Evolutionary conservation across 2,113 vertebrate species (phyloP).

Genomic region (Equus quagga): DNA sequence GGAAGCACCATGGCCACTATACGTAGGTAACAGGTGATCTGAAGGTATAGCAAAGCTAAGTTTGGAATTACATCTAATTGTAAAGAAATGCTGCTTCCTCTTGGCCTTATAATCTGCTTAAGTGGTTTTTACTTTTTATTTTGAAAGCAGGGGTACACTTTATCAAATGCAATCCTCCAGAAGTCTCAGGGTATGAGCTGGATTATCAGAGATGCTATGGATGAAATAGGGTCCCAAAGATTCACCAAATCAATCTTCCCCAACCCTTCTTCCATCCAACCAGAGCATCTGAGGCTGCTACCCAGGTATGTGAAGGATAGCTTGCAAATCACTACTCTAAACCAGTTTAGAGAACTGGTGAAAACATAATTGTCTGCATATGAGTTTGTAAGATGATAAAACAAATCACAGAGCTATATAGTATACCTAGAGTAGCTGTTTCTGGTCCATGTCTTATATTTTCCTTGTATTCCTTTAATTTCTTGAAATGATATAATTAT

Average conservation of each 20-base stretch:
- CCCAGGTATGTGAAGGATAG: background rate
- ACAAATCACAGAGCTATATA: background rate
- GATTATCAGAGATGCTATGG: background rate
- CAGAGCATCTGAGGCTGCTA: background rate
- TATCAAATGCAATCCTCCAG: background rate
- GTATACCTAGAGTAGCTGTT: background rate
- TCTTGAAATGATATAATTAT: background rate
- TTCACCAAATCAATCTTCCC: background rate
- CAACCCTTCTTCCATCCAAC: background rate
- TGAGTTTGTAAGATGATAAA: background rate
- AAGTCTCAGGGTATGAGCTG: background rate
- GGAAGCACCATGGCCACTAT: background rate
- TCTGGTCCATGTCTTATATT: background rate
- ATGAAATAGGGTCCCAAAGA: background rate
- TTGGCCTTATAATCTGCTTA: conserved; percentile 29
- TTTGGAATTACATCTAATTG: conserved; percentile 43
- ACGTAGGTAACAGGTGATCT: conserved; percentile 3
- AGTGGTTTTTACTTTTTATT: background rate
- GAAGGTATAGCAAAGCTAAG: background rate
- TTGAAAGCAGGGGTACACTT: background rate
- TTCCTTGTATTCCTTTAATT: background rate
- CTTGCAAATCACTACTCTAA: background rate
- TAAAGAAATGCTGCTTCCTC: conserved; percentile 35
- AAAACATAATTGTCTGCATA: background rate
- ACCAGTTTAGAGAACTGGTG: background rate